These are phyloP conservation scores for Apis cerana DNA, from an alignment of 1,140 invertebrate genomes.

Conservation along the genomic window DNA sequence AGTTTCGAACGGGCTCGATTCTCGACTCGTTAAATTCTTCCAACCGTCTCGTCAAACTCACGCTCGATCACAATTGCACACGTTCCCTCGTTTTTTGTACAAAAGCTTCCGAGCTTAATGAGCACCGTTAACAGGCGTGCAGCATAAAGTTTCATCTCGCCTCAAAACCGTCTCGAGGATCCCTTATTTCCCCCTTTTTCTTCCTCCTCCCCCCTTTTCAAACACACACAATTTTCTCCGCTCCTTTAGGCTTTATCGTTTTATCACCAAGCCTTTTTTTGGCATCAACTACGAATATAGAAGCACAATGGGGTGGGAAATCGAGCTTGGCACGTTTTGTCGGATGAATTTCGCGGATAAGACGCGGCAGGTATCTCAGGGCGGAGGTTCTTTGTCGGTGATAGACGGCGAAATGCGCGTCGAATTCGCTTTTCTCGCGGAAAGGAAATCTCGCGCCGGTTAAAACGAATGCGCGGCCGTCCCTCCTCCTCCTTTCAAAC, in stretches of 20 bases:
- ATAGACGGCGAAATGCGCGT: constrained; percentile 26
- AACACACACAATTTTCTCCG: neutral
- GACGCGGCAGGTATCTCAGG: constrained; percentile 34
- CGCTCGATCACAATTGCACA: neutral
- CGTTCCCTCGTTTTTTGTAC: neutral
- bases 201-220: neutral
- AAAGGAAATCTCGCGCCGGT: constrained; percentile 11
- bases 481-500: neutral
- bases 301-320: constrained; percentile 23
- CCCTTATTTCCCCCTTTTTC: neutral
- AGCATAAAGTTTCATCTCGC: neutral
- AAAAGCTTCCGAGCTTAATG: neutral
- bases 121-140: neutral
- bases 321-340: constrained; percentile 39
- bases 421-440: constrained; percentile 21
- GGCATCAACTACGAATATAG: constrained; percentile 27
- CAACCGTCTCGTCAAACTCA: too few relatives aligned
- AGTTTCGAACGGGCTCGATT: neutral
- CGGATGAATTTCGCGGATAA: constrained; percentile 37
- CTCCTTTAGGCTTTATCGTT: constrained; percentile 2
- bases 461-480: constrained; percentile 22
- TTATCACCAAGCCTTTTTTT: constrained; percentile 14
- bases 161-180: neutral
- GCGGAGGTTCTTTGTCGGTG: constrained; percentile 25
- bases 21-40: neutral